A percentile compares a stretch with the other conserved stretches of the same genome.
These are phyloP conservation scores for Oeneis ivallda DNA, from an alignment of 2,888 invertebrate genomes.

Conservation along the genomic window DNA sequence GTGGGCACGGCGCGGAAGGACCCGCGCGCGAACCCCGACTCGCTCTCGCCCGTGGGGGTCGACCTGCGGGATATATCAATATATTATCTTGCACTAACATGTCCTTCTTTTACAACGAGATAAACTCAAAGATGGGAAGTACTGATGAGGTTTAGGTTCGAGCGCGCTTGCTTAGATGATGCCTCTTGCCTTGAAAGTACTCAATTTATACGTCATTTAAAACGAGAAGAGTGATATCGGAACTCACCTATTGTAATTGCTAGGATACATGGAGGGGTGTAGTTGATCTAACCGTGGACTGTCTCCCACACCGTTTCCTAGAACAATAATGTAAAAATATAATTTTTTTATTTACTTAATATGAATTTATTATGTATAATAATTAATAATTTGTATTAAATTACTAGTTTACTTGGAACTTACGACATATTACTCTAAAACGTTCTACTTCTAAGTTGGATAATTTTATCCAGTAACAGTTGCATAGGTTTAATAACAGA, in stretches of 20 bases:
- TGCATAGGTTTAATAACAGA: background rate
- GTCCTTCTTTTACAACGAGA: too few species aligned
- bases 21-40: slow-evolving; percentile 44
- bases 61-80: slow-evolving; percentile 47
- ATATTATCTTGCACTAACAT: background rate
- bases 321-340: slow-evolving; percentile 15
- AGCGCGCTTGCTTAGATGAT: too few species aligned
- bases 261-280: slow-evolving; percentile 74
- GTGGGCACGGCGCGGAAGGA: slow-evolving; percentile 52
- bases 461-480: too few species aligned
- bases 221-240: background rate
- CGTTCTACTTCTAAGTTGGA: background rate
- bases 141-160: too few species aligned
- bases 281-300: slow-evolving; percentile 74
- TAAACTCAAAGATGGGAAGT: too few species aligned
- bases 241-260: slow-evolving; percentile 68
- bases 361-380: too few species aligned
- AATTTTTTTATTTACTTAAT: too few species aligned
- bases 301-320: slow-evolving; percentile 57
- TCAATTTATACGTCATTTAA: too few species aligned
- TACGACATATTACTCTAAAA: too few species aligned
- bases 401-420: too few species aligned
- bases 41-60: slow-evolving; percentile 54
- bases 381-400: too few species aligned
- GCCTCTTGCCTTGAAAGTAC: too few species aligned